Base-by-base conservation (phyloP, 1,140 invertebrate genomes). In the Tenebrio molitor region DNA sequence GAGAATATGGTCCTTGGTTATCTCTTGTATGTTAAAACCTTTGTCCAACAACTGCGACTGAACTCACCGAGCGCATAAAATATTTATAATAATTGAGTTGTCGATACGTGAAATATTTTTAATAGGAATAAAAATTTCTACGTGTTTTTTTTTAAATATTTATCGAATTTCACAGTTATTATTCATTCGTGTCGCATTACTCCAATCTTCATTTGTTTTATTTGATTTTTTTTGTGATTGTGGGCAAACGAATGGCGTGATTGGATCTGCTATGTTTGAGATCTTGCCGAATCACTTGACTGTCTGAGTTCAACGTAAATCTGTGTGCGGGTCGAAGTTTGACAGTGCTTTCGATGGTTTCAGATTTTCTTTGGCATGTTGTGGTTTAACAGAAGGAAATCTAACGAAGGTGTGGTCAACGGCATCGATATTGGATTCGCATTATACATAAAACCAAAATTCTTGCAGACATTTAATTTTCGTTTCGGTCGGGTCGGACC, bases 401-500 rank as follows among this genome's bases (percentile, higher is more conserved):
- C 42, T 65, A 69, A 64, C 69, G 70, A 78, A 75, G 75, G 71
- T 76, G 74, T 78, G 77, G 77, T 79, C 77, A 72, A 77, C 77
- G 76, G 77, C 76, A 79, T 77, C 77, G 72, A 72, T 77, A 70
- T 74, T 77, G 77, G 76, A 79, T 71, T 73, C 72, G 67, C 73
- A 75, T 77, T 74, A 65, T 68, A 71, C 66, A 72, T 78, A 78
- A 64, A 77, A 71, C 58, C 58, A 69, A 74, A 69, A 70, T 65
- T 44, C 50, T 73, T 44, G 15, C 66, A 39, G 66, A 69, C 42
- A 19, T 69, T 58, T 70, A 63, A 12, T 62, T 70, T 63, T 62
- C 46, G 14, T 58, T 70, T 70, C 33, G 46, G 68, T 63, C 62
- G 46, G 34, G 42, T 58, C 36, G 50, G 21, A 58, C 50, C 50